Percentiles rank a stretch among this genome's conserved stretches.
phyloP scores from a whole-genome alignment of 37 sponge, comb jelly and placozoan species.

The Corticium candelabrum region DNA sequence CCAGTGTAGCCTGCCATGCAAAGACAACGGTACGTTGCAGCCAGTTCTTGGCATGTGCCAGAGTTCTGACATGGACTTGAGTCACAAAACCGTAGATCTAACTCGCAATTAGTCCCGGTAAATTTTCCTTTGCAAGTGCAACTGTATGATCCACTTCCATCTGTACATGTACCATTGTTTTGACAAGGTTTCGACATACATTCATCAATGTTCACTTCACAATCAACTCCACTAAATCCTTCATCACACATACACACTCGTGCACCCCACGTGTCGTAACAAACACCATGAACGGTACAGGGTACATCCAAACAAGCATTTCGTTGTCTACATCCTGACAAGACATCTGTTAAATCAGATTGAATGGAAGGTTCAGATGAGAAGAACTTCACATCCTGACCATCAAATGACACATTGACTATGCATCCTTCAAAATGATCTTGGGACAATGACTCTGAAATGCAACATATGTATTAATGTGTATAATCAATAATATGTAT shows the following conservation, averaged over 20 bases:
- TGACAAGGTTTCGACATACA: constrained; percentile 28
- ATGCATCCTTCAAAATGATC: not conserved
- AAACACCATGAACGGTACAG: constrained; percentile 19
- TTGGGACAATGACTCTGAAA: not conserved
- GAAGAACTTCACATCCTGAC: not conserved
- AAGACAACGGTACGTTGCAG: constrained; percentile 10
- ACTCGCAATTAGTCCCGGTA: not conserved
- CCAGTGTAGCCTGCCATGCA: constrained; percentile 42
- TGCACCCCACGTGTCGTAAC: constrained; percentile 5
- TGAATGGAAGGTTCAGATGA: not conserved
- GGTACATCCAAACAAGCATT: not conserved
- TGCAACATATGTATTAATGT: not conserved
- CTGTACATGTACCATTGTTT: constrained; percentile 26
- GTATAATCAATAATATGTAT: not conserved
- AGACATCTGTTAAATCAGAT: not conserved
- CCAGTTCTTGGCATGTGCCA: not conserved
- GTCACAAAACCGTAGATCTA: not conserved
- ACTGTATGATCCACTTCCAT: not conserved
- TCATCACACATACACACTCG: constrained; percentile 27
- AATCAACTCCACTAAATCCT: constrained; percentile 29
- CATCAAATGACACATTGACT: not conserved
- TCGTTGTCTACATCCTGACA: not conserved
- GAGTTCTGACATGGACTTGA: not conserved
- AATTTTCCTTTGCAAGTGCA: not conserved
- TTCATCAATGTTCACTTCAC: constrained; percentile 17